Evolutionary conservation across 1,140 invertebrate genomes (phyloP).

Genomic region (Drosophila subpulchrella): DNA sequence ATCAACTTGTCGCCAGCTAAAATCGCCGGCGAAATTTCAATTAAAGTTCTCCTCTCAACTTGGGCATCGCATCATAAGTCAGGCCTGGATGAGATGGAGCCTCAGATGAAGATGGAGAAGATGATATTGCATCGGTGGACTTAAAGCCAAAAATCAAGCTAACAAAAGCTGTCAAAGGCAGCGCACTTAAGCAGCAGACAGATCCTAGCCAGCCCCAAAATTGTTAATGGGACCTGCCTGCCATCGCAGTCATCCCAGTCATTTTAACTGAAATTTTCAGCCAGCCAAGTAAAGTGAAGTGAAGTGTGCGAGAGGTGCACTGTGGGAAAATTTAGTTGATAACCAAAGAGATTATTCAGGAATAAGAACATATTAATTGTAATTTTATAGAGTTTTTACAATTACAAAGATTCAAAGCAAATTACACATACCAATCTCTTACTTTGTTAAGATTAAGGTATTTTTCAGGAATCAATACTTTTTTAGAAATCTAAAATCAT

Average conservation of each 20-base stretch:
- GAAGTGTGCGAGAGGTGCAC: constrained; percentile 55
- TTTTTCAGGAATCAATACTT: too few species aligned
- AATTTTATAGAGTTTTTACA: too few species aligned
- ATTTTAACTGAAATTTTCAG: background rate
- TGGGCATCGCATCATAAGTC: constrained; percentile 52
- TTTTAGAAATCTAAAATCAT: background rate
- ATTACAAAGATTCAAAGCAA: too few species aligned
- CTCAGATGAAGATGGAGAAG: background rate
- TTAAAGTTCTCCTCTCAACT: constrained; percentile 61
- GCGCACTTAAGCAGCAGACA: constrained; percentile 65
- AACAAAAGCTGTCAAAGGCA: constrained; percentile 76
- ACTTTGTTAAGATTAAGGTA: too few species aligned
- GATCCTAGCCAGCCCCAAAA: constrained; percentile 68
- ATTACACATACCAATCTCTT: too few species aligned
- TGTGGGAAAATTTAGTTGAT: background rate
- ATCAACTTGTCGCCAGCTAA: constrained; percentile 74
- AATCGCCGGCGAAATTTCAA: constrained; percentile 67
- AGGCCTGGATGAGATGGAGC: constrained; percentile 4
- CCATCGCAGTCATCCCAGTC: constrained; percentile 7
- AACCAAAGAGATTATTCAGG: too few species aligned
- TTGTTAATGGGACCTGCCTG: constrained; percentile 69
- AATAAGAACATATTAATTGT: too few species aligned
- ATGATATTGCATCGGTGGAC: constrained; percentile 17
- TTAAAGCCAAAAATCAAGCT: constrained; percentile 62
- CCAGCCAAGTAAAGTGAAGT: constrained; percentile 54